Evolutionary conservation across 2,888 invertebrate genomes (phyloP).

Genomic region (Phrixothrix hirtus): DNA sequence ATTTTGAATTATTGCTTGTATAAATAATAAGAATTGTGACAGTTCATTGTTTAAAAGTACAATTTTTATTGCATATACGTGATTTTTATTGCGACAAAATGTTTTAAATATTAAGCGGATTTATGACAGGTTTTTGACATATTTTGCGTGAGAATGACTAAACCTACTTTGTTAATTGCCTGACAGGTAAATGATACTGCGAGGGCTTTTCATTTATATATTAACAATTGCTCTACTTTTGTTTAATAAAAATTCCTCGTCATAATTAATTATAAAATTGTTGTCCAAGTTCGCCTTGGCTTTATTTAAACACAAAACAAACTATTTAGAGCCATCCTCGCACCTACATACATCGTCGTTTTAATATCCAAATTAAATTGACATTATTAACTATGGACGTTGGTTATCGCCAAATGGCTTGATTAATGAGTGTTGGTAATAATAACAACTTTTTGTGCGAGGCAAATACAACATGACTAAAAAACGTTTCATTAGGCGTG

Average conservation of each 20-base stretch:
- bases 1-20: constrained; percentile 30
- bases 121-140: constrained; percentile 16
- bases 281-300: too few relatives aligned
- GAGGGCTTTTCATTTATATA: too few relatives aligned
- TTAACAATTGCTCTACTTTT: too few relatives aligned
- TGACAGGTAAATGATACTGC: too few relatives aligned
- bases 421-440: constrained; percentile 21
- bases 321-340: background rate
- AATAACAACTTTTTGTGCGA: constrained; percentile 17
- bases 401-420: constrained; percentile 19
- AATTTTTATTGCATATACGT: constrained; percentile 20
- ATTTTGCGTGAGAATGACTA: constrained; percentile 19
- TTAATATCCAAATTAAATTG: constrained; percentile 15
- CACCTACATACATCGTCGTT: constrained; percentile 6
- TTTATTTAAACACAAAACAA: too few relatives aligned
- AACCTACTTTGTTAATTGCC: constrained; percentile 22
- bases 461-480: constrained; percentile 18
- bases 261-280: too few relatives aligned
- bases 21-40: constrained; percentile 26
- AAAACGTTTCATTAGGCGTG: constrained; percentile 34
- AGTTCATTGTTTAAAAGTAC: constrained; percentile 16
- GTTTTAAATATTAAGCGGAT: constrained; percentile 5
- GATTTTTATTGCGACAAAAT: constrained; percentile 12
- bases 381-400: constrained; percentile 8
- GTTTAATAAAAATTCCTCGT: too few relatives aligned